Base-by-base conservation (phyloP, 2,888 invertebrate genomes). In the Trichogramma dendrolimi region DNA sequence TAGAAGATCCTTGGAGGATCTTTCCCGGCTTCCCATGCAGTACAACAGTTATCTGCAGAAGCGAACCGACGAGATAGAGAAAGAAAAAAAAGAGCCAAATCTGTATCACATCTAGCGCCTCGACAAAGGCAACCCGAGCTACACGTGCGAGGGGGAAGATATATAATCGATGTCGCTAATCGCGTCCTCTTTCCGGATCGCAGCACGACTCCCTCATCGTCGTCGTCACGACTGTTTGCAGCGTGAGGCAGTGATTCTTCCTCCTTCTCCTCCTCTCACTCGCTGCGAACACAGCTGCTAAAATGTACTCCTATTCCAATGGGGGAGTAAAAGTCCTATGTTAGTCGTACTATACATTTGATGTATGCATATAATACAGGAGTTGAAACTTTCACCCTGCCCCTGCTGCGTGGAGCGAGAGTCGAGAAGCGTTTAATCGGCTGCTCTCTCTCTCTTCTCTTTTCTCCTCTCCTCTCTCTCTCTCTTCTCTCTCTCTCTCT, bases 101-200 rank as follows among this genome's bases (percentile, higher is more conserved):
- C 51, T 49, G 44, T 55, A 43, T 55, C 49, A 38, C 27, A 10
- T 41, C 52, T 11, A 39, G 44, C 41, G 38, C 53, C n/a, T 42
- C 43, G 54, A 54, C 54, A 54, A 54, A 54, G 44, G 54, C 44
- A 44, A 27, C 27, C 27, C 27, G 27, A 27, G 27, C 27, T 27
- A 27, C 27, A 27, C 27, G 27, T 27, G 27, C 27, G 49, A 10
- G 8, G 11, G 39, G 5, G 5, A 54, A 48, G 55, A 14, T 27
- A 38, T 4, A 10, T 64, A 64, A 64, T 64, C 64, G 64, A 64
- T 64, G 64, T 62, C 60, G 62, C 61, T 64, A 64, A 64, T 64
- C 61, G 62, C 60, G 64, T 62, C 61, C 64, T 64, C 64, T 59
- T 64, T 61, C 59, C 61, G 61, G 62, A 61, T 62, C 62, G 60